These are phyloP conservation scores for Eupithecia pulchellata DNA, from an alignment of 2,888 invertebrate species.

Conservation along the genomic window DNA sequence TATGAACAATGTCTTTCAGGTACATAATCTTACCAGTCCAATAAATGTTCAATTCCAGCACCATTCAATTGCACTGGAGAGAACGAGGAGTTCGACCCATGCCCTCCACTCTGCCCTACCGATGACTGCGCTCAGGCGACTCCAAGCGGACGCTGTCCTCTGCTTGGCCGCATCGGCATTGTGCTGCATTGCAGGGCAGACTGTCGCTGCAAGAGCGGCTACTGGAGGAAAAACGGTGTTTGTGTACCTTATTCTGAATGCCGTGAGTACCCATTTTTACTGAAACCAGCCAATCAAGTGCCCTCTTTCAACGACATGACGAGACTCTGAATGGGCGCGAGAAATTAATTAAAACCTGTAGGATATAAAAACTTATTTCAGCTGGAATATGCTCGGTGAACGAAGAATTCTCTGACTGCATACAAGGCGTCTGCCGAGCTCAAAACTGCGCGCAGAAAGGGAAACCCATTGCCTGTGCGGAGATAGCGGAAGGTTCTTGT, in stretches of 20 bases:
- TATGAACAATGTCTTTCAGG: too few species aligned
- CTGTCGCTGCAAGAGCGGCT: constrained; percentile 55
- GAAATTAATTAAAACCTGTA: neutral
- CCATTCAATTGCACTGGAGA: constrained; percentile 50
- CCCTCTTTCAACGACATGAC: neutral
- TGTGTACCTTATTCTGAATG: constrained; percentile 60
- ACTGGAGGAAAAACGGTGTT: constrained; percentile 52
- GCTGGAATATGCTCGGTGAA: constrained; percentile 21
- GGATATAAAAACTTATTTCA: neutral
- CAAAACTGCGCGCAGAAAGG: constrained; percentile 7
- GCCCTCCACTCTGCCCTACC: constrained; percentile 56
- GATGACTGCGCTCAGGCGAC: constrained; percentile 56
- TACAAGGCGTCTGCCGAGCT: constrained; percentile 2
- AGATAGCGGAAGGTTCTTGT: neutral
- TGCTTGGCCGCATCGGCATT: constrained; percentile 45
- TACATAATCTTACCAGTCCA: too few species aligned
- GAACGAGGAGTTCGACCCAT: constrained; percentile 55
- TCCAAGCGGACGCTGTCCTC: constrained; percentile 51
- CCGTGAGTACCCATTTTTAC: constrained; percentile 45
- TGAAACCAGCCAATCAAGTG: neutral
- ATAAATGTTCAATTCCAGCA: constrained; percentile 44
- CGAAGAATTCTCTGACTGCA: constrained; percentile 23
- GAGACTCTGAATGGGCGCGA: neutral
- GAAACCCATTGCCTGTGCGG: neutral
- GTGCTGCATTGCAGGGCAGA: constrained; percentile 50